Evolutionary conservation across 2,888 invertebrate genomes (phyloP).

Genomic region (Tiliacea aurago): DNA sequence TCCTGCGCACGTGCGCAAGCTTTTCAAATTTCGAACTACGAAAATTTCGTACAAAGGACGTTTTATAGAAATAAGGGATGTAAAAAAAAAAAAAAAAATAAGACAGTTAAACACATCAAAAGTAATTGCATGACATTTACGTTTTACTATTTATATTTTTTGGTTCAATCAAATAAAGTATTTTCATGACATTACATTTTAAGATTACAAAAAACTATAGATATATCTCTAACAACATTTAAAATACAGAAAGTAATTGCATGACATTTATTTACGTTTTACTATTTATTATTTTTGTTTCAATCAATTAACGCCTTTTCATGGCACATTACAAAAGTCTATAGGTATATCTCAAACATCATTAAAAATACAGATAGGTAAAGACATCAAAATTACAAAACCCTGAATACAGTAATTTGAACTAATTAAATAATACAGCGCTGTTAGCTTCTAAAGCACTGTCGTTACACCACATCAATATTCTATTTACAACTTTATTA

Average conservation of each 20-base stretch:
- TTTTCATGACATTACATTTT: not conserved
- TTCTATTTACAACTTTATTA: conserved; percentile 35
- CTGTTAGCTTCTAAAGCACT: conserved; percentile 6
- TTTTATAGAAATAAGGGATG: conserved; percentile 62
- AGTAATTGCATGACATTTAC: conserved; percentile 20
- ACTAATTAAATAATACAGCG: conserved; percentile 19
- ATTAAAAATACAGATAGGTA: not conserved
- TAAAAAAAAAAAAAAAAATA: conserved; percentile 37
- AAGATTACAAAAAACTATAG: not conserved
- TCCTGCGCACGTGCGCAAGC: conserved; percentile 90
- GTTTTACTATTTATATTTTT: conserved; percentile 1
- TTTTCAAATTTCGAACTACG: conserved; percentile 86
- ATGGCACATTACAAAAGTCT: not conserved
- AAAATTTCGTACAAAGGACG: conserved; percentile 81
- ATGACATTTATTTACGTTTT: conserved; percentile 12
- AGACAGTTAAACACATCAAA: conserved; percentile 24
- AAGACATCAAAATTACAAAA: not conserved
- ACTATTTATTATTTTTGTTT: not conserved
- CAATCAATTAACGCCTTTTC: not conserved
- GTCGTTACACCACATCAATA: conserved; percentile 26
- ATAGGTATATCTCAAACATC: not conserved
- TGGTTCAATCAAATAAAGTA: not conserved
- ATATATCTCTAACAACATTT: not conserved
- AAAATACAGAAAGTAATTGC: conserved; percentile 14
- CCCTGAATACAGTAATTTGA: not conserved